Percentiles rank a stretch among this genome's conserved stretches.
Conservation (phyloP, 1,140 invertebrate species). For the Mamestra configurata region DNA sequence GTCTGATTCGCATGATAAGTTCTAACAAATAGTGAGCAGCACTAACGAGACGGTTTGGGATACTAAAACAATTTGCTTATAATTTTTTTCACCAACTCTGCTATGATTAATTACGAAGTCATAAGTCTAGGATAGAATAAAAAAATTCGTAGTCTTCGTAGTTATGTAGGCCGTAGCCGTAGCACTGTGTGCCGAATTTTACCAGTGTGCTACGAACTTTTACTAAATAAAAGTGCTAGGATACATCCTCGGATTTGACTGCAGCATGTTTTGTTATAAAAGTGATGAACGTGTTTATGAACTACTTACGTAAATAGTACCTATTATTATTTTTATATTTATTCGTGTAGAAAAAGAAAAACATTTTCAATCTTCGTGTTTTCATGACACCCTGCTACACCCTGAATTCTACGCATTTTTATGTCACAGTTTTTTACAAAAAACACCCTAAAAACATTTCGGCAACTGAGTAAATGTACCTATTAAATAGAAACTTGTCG, state of each 20-base stretch:
- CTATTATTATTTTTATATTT: no score
- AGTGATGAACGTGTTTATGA: no score
- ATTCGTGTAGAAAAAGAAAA: background rate
- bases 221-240: background rate
- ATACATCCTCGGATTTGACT: no score
- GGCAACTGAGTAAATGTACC: no score
- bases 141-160: background rate
- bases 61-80: no score
- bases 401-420: conserved; percentile 32
- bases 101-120: background rate
- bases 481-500: no score
- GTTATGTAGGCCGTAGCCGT: background rate
- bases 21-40: background rate
- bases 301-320: no score
- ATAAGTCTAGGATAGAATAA: background rate
- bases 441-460: background rate
- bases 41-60: no score
- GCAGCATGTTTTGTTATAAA: no score
- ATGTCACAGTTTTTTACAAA: background rate
- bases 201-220: background rate
- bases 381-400: conserved; percentile 4
- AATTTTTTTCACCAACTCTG: background rate
- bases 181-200: background rate
- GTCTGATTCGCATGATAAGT: background rate
- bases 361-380: background rate